Evolutionary conservation across 2,113 vertebrate genomes (phyloP), one percentile per base, ranked within the genome.

Genomic region (Stigmatopora nigra): DNA sequence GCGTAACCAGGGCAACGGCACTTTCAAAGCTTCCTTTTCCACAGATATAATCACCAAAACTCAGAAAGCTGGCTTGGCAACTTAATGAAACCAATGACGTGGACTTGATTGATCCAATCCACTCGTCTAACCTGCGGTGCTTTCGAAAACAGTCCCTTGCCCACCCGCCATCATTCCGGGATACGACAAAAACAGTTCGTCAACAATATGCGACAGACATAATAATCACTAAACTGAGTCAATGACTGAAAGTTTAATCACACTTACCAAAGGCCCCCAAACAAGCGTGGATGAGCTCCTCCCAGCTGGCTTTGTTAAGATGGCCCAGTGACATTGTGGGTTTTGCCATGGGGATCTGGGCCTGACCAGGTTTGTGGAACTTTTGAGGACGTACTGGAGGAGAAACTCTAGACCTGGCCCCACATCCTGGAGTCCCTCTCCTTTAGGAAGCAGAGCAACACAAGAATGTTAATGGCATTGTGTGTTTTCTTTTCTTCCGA

Each of bases 221-320:
- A 47, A 31, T 19, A 31, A n/a, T 11, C 1, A 13, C 22, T 13
- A 6, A 12, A 55, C 12, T 56, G 22, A 1, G 25, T 31, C 13
- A 31, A 53, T 53, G 51, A 22, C 51, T 53, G 17, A 10, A 13
- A 38, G 17, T 1, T 35, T 19, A n/a, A 17, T 19, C 36, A 13
- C 3, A 84, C 90, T 95, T 87, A 98, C 96, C 96, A 35, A 98
- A 98, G 68, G 88, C 92, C 53, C 96, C 92, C 83, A 98, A 88
- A 72, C 95, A 97, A 77, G 92, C 91, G 77, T 96, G 93, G 77
- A 98, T 92, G 70, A 98, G 92, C 70, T 95, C 94, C 77, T 98
- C 94, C 89, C 96, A 89, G 87, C 90, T 95, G 53, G 92, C 93
- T 75, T 96, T 97, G 82, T 91, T 87, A 44, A 96, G 85, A 68